Base-by-base conservation (phyloP, 1,140 invertebrate genomes). In the Linepithema humile region DNA sequence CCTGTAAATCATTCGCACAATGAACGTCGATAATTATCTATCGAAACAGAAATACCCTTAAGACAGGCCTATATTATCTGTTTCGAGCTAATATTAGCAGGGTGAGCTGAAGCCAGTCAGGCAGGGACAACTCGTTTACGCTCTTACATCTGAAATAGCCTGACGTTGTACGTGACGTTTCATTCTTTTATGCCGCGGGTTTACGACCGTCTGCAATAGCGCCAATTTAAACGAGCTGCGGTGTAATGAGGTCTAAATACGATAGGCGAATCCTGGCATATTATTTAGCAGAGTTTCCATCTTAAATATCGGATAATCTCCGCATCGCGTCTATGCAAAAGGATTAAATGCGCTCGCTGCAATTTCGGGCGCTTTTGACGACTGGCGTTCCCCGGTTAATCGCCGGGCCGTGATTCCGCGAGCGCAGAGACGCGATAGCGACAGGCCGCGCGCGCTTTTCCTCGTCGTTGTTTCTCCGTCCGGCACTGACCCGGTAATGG, bases 71-170 rank as follows among this genome's bases (percentile, higher is more conserved):
- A 38, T 15, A 23, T 12, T 29, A 40, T 43, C 53, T 17, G 17
- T 74, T 74, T 40, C 40, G 38, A 10, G n/a, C 4, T 4, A 43
- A 15, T 40, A 15, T 12, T 26, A 59, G 55, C 35, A 57, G 55
- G 15, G 7, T 29, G 38, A 91, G 69, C 83, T 86, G 84, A 85
- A 85, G 85, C 89, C 88, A 88, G 88, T 86, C 88, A 88, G 77
- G 38, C 78, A 15, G 12, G 53, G 7, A 12, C 20, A 38, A 57
- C 26, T 35, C 20, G 15, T 57, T 23, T 38, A 40, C 26, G 32
- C 70, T 55, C 38, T 40, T 17, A 23, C 17, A 35, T n/a, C 5
- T 29, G 17, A 60, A 60, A 73, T 59, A 57, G 32, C 20, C 35
- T 38, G 45, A 38, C 20, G 53, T 59, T 23, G 20, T 57, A 23